phyloP scores from a whole-genome alignment of 2,113 vertebrate species.

The Excalfactoria chinensis region DNA sequence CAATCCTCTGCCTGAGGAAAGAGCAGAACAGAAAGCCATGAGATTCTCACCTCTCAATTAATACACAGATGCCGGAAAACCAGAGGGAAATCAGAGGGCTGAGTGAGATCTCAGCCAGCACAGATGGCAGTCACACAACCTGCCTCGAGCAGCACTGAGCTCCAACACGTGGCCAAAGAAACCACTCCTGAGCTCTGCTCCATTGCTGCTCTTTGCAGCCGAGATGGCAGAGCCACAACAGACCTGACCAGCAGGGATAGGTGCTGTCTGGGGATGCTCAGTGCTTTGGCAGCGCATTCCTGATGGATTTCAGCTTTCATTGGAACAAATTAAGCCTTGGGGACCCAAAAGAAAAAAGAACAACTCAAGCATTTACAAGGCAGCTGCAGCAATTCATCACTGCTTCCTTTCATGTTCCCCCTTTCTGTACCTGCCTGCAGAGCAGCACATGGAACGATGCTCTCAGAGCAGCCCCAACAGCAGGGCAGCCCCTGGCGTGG shows the following conservation, averaged over 20 bases:
- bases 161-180: background rate
- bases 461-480: background rate
- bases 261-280: background rate
- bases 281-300: background rate
- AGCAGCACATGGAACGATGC: rapidly evolving
- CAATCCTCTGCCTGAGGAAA: background rate
- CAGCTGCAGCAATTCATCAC: background rate
- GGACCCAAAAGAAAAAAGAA: background rate
- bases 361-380: slow-evolving; percentile 20
- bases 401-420: background rate
- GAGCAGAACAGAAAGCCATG: background rate
- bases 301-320: slow-evolving; percentile 19
- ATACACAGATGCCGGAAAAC: background rate
- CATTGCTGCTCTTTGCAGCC: background rate
- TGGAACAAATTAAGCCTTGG: slow-evolving; percentile 59
- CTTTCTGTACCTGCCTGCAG: background rate
- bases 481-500: too few species aligned
- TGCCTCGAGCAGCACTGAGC: background rate
- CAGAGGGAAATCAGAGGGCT: background rate
- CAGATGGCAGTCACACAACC: rapidly evolving
- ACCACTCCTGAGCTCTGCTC: background rate
- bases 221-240: background rate
- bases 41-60: background rate
- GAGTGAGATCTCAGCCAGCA: background rate
- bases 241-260: background rate